Percentiles rank a stretch among this genome's conserved stretches.
These are phyloP conservation scores for Temnothorax ravouxi DNA, from an alignment of 2,888 invertebrate genomes.

Conservation along the genomic window DNA sequence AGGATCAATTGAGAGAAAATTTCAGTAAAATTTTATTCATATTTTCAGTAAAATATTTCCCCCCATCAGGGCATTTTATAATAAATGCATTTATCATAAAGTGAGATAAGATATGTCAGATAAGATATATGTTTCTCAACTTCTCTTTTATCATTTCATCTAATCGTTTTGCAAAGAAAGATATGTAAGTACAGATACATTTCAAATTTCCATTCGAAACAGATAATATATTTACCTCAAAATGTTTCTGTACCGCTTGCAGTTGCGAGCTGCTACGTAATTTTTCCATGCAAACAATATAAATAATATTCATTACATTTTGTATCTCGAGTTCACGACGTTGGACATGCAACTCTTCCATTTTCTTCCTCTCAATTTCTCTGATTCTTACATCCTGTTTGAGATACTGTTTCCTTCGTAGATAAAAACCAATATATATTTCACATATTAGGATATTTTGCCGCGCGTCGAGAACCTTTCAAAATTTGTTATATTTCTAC, in stretches of 20 bases:
- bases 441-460: not conserved
- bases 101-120: not conserved
- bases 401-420: slow-evolving; percentile 72
- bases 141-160: not conserved
- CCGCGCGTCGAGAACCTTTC: not conserved
- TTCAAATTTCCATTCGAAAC: not conserved
- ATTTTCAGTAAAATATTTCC: too few relatives aligned
- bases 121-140: not conserved
- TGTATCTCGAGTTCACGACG: slow-evolving; percentile 73
- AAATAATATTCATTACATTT: slow-evolving; percentile 73
- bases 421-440: slow-evolving; percentile 9
- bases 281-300: slow-evolving; percentile 76
- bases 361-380: slow-evolving; percentile 67
- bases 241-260: slow-evolving; percentile 69
- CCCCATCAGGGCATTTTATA: not conserved
- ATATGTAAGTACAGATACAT: not conserved
- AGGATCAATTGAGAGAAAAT: too few relatives aligned
- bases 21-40: too few relatives aligned
- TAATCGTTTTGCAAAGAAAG: not conserved
- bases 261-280: slow-evolving; percentile 73
- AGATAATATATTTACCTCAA: slow-evolving; percentile 70
- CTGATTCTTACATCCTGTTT: slow-evolving; percentile 65
- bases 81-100: not conserved
- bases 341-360: slow-evolving; percentile 68
- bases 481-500: slow-evolving; percentile 2